Conservation (phyloP, 2,888 invertebrate species). For the Parasteatoda lunata region DNA sequence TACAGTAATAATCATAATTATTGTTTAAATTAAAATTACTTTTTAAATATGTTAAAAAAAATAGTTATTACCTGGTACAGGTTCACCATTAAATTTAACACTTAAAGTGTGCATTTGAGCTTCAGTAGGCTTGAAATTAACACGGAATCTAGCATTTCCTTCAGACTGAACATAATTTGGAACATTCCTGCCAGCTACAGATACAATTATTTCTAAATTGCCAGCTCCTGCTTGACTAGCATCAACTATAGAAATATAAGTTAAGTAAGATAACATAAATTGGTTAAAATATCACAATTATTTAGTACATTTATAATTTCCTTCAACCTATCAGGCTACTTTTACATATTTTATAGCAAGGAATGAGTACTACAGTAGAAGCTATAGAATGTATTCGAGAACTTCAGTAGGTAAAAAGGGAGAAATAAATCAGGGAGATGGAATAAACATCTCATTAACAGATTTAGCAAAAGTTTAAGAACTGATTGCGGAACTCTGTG, state of each 20-base stretch:
- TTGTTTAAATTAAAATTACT: not conserved
- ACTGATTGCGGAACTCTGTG: too few relatives aligned
- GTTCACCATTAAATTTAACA: constrained; percentile 95
- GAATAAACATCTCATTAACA: too few relatives aligned
- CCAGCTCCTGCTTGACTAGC: constrained; percentile 87
- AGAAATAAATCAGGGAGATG: too few relatives aligned
- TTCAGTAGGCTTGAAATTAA: constrained; percentile 94
- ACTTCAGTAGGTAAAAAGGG: too few relatives aligned
- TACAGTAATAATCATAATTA: not conserved
- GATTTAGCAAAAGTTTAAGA: too few relatives aligned
- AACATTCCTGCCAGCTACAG: constrained; percentile 95
- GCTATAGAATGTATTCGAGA: too few relatives aligned
- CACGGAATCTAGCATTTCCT: constrained; percentile 94
- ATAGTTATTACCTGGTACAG: constrained; percentile 84
- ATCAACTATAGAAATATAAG: constrained; percentile 75
- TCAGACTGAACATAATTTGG: constrained; percentile 98
- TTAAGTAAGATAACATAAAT: too few relatives aligned
- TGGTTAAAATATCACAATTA: too few relatives aligned
- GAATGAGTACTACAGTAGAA: too few relatives aligned
- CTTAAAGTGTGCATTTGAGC: constrained; percentile 92
- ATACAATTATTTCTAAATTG: constrained; percentile 97
- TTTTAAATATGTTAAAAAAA: not conserved
- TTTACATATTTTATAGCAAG: too few relatives aligned
- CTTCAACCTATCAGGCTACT: too few relatives aligned
- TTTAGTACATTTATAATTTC: too few relatives aligned